Conservation (phyloP, 2,888 invertebrate species). For the Ptychoptera albimana region DNA sequence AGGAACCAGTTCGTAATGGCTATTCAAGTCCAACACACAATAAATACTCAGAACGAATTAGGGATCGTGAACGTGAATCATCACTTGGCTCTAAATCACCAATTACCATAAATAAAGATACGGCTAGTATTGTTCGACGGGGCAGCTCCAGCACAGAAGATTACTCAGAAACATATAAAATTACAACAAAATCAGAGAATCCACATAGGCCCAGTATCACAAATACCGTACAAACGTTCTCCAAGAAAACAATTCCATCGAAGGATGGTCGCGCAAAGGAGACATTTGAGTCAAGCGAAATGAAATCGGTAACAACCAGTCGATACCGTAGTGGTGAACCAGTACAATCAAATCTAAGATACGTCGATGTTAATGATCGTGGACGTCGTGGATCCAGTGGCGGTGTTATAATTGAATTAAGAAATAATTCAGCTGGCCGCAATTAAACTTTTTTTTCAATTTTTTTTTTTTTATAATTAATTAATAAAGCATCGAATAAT, state of each 20-base stretch:
- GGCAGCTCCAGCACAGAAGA: conserved; percentile 53
- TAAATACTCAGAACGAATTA: conserved; percentile 25
- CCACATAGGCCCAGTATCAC: conserved; percentile 51
- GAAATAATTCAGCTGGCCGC: conserved; percentile 19
- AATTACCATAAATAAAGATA: conserved; percentile 27
- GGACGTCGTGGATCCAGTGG: conserved; percentile 26
- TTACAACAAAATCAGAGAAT: conserved; percentile 48
- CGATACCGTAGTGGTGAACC: conserved; percentile 36
- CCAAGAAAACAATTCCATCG: conserved; percentile 49
- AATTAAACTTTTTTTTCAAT: too few relatives aligned
- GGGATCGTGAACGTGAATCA: conserved; percentile 12
- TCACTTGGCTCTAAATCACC: conserved; percentile 28
- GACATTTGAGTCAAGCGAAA: conserved; percentile 54
- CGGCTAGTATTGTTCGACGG: conserved; percentile 36
- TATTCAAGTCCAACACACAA: conserved; percentile 22
- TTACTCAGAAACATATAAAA: conserved; percentile 54
- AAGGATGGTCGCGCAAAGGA: conserved; percentile 46
- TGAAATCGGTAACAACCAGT: conserved; percentile 52
- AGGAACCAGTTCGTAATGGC: conserved; percentile 31
- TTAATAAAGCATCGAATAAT: too few relatives aligned
- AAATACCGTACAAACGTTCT: conserved; percentile 51
- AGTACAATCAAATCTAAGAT: conserved; percentile 31
- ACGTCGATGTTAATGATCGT: conserved; percentile 35
- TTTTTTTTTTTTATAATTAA: too few relatives aligned
- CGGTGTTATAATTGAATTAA: conserved; percentile 44